These are phyloP conservation scores for Rafetus swinhoei DNA, from an alignment of 2,113 vertebrate species.

Conservation along the genomic window DNA sequence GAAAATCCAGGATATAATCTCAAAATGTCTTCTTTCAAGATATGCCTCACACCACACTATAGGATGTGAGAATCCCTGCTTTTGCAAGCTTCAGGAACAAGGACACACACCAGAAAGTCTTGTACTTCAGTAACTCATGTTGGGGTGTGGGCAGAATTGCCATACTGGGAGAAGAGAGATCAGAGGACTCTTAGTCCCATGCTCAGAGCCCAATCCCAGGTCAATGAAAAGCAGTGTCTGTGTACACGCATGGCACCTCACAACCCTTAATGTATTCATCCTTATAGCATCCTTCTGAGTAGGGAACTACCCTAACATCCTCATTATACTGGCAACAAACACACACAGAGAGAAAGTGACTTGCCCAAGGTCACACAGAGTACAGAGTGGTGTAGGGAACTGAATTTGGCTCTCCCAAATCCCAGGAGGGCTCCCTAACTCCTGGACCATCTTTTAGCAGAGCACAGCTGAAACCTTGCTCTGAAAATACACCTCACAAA, in stretches of 20 bases:
- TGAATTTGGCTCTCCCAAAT: background rate
- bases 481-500: background rate
- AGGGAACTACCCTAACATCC: background rate
- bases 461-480: background rate
- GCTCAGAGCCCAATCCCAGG: background rate
- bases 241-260: background rate
- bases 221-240: background rate
- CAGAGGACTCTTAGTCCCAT: background rate
- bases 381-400: background rate
- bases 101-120: background rate
- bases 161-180: background rate
- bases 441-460: background rate
- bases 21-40: background rate
- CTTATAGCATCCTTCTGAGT: background rate
- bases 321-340: background rate
- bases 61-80: background rate
- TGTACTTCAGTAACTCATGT: background rate
- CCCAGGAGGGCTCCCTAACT: background rate
- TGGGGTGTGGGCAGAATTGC: background rate
- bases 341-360: background rate
- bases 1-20: background rate
- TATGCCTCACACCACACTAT: background rate
- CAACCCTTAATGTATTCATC: background rate
- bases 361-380: too few species aligned
- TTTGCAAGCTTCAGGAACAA: background rate